Conservation (phyloP, 2,113 vertebrate species). For the Alethe diademata region DNA sequence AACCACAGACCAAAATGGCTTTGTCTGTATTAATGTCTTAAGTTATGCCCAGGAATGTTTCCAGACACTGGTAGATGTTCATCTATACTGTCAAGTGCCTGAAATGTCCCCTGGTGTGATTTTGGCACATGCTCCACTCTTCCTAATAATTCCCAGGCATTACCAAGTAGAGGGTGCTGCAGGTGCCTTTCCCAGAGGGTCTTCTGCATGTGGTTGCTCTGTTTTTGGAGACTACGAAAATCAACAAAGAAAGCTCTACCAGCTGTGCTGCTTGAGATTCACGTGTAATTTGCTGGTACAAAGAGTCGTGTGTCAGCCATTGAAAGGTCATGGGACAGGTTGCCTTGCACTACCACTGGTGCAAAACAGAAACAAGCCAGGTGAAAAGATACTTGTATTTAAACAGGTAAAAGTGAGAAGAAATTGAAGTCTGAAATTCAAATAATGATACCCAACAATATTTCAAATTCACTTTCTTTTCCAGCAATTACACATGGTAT, state of each 20-base stretch:
- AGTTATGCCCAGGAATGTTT: neutral
- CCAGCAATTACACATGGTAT: neutral
- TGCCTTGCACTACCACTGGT: neutral
- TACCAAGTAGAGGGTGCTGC: neutral
- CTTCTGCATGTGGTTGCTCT: neutral
- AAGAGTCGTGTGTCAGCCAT: neutral
- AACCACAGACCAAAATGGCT: neutral
- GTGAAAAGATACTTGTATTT: neutral
- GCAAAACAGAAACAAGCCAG: neutral
- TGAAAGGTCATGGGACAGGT: neutral
- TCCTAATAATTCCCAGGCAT: neutral
- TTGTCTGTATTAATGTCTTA: neutral
- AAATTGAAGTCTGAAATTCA: neutral
- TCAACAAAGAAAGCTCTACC: neutral
- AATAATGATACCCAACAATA: neutral
- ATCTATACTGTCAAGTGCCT: neutral
- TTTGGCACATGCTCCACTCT: neutral
- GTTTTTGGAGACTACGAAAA: neutral
- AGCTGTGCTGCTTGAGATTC: neutral
- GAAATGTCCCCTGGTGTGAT: neutral
- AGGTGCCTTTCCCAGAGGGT: neutral
- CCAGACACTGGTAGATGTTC: neutral
- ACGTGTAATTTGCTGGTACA: neutral
- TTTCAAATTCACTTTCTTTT: neutral
- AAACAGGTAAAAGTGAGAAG: neutral